phyloP scores from a whole-genome alignment of 2,797 vertebrate species.

The Chaenodraco wilsoni region DNA sequence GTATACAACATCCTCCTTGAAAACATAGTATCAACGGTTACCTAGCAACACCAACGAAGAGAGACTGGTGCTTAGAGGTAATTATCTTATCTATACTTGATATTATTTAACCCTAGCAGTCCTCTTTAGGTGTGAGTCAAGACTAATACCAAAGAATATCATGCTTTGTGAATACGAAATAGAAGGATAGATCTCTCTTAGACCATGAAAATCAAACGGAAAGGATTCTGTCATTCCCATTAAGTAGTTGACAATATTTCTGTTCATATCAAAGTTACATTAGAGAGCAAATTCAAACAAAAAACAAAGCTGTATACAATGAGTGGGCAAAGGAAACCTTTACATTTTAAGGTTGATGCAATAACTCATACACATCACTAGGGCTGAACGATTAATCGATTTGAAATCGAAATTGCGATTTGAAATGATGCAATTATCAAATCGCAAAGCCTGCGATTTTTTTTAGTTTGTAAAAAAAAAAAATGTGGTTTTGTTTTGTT shows the following conservation, averaged over 20 bases:
- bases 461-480: no score
- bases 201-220: neutral
- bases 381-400: no score
- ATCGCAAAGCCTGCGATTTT: no score
- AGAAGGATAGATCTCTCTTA: neutral
- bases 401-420: no score
- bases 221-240: neutral
- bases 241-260: neutral
- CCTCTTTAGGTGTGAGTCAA: neutral
- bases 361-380: neutral
- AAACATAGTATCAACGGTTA: constrained; percentile 54
- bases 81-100: constrained; percentile 35
- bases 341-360: neutral
- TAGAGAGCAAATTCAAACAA: neutral
- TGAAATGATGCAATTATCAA: no score
- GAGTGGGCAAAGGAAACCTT: neutral
- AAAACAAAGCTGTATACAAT: neutral
- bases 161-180: neutral
- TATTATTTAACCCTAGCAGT: constrained; percentile 22
- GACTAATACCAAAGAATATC: neutral
- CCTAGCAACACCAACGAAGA: constrained; percentile 57
- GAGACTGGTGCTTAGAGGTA: constrained; percentile 14
- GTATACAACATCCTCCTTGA: constrained; percentile 34
- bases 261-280: neutral
- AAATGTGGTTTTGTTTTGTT: no score